Evolutionary conservation across 2,888 invertebrate genomes (phyloP).

Genomic region (Holacanthella duospinosa): DNA sequence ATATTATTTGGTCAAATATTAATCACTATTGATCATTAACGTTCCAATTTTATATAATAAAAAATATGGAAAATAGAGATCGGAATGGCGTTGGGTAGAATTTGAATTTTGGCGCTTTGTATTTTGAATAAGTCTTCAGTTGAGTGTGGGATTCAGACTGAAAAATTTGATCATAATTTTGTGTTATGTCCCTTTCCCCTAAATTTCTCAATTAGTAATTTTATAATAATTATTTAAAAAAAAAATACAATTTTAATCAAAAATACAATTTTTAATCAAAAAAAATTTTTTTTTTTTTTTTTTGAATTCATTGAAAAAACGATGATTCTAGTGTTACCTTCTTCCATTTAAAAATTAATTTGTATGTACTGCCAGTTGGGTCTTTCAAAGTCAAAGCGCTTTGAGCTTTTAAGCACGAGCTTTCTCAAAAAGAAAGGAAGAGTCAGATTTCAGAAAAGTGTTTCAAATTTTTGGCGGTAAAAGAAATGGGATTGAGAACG

Average conservation of each 20-base stretch:
- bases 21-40: no score
- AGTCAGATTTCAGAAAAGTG: neutral
- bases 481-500: no score
- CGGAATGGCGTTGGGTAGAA: no score
- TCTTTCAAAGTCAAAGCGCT: constrained; percentile 27
- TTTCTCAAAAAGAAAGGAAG: neutral
- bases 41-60: no score
- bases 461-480: no score
- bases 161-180: no score
- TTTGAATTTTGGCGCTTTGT: neutral
- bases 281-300: neutral
- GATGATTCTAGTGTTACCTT: neutral
- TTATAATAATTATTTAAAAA: no score
- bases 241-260: no score
- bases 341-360: neutral
- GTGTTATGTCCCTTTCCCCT: no score
- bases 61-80: no score
- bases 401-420: constrained; percentile 5
- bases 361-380: constrained; percentile 26
- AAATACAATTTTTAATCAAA: neutral
- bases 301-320: neutral
- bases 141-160: neutral
- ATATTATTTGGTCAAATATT: no score
- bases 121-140: neutral
- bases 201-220: no score